Base-by-base conservation (phyloP, 2,113 vertebrate genomes). In the Dendropsophus ebraccatus region DNA sequence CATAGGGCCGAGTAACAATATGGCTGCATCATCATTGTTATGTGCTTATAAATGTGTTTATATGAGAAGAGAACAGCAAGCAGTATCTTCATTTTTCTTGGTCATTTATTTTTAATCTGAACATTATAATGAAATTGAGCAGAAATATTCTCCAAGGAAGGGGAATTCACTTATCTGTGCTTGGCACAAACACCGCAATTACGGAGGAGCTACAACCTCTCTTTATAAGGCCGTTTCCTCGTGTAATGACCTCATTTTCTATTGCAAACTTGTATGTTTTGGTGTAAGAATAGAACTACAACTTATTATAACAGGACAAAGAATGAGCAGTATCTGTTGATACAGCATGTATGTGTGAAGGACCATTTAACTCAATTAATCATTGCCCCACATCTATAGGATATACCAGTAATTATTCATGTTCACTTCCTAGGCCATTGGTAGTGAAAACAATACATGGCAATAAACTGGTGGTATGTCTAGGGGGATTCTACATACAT, bases 241-340 rank as follows among this genome's bases (percentile, higher is more conserved):
- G 32, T 25, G 28, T 54, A 77, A 77, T 75, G 73, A 54, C 74
- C 74, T 54, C 16, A 56, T 78, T 78, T 78, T 78, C 28, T 56
- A 35, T 32, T 35, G 28, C 10, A 0, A 32, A 11, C 28, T 35
- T 35, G 19, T 35, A 35, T 23, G 0, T 54, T 78, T 35, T 54
- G 17, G 75, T 12, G 11, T 30, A 17, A 78, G 17, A 78, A 35
- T 11, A 54, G 28, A 54, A 19, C 49, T 23, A 23, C 28, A 78
- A 21, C 28, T 77, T 77, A 56, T 78, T 78, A 78, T 35, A 78
- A 10, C 9, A 56, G 49, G 50, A 77, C 28, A 77, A 77, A 56
- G 50, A 16, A 56, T 78, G 50, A 30, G 16, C 28, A 56, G 28
- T 32, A 56, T 54, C 7, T 52, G 74, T 45, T 54, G 50, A 78